Evolutionary conservation across 2,113 vertebrate genomes (phyloP).

Genomic region (Origma solitaria): DNA sequence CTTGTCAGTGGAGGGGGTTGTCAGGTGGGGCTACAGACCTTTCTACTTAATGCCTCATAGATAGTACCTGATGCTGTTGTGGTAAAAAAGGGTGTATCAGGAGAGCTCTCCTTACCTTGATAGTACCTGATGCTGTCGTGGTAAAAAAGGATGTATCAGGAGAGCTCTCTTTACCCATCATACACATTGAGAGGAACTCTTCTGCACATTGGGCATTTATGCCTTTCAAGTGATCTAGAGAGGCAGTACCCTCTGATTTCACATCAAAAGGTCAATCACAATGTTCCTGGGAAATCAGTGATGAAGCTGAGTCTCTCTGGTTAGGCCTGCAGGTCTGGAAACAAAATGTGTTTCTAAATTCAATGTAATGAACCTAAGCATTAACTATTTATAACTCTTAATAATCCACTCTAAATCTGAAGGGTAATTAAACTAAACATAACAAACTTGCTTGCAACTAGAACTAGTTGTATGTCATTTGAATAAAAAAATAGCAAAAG

Average conservation of each 20-base stretch:
- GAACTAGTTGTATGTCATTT: not conserved
- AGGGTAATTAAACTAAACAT: conserved; percentile 18
- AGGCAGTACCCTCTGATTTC: not conserved
- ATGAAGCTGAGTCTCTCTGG: not conserved
- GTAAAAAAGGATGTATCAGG: not conserved
- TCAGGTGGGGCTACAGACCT: not conserved
- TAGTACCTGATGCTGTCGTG: not conserved
- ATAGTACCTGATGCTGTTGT: not conserved
- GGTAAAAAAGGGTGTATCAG: not conserved
- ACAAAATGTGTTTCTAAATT: not conserved
- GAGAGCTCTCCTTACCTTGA: not conserved
- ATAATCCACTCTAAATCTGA: not conserved
- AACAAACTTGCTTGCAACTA: not conserved
- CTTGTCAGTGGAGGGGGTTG: not conserved
- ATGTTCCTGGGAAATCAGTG: not conserved
- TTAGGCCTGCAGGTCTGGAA: not conserved
- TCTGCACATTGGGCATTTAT: not conserved
- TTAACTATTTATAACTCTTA: not conserved
- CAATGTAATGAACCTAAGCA: not conserved
- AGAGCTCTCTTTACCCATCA: not conserved
- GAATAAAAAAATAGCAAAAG: conserved; percentile 6
- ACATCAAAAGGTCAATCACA: not conserved
- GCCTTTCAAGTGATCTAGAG: not conserved
- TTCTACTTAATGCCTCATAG: not conserved
- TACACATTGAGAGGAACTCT: not conserved